A percentile compares a stretch with the other conserved stretches of the same genome.
These are phyloP conservation scores for Petrocephalus microphthalmus DNA, from an alignment of 2,113 vertebrate species.

Conservation along the genomic window DNA sequence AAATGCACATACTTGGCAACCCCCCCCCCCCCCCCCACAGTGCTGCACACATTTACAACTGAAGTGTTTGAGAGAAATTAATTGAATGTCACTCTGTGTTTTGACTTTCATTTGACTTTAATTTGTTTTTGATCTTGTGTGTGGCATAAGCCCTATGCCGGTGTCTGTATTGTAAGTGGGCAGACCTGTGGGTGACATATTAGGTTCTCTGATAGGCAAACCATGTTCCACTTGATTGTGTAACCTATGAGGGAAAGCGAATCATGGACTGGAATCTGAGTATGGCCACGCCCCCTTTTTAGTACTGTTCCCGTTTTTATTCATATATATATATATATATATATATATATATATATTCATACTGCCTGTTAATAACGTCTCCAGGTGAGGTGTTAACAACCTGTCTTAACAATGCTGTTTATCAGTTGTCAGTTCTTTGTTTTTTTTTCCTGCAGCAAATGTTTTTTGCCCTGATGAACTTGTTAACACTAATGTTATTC, in stretches of 20 bases:
- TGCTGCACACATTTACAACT: constrained; percentile 34
- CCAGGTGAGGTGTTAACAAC: constrained; percentile 36
- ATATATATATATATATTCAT: constrained; percentile 30
- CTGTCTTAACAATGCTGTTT: constrained; percentile 33
- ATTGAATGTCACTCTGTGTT: constrained; percentile 78
- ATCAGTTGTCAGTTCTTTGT: constrained; percentile 14
- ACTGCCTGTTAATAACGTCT: constrained; percentile 39
- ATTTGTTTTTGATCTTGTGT: constrained; percentile 43
- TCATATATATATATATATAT: constrained; percentile 23
- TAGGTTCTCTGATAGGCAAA: constrained; percentile 33
- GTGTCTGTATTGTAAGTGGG: constrained; percentile 26
- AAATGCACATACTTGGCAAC: constrained; percentile 53
- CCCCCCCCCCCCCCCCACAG: constrained; percentile 43
- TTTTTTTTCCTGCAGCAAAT: constrained; percentile 32
- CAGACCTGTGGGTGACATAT: constrained; percentile 28
- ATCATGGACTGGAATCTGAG: constrained; percentile 24
- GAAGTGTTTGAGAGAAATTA: constrained; percentile 70
- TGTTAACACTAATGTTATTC: constrained; percentile 83
- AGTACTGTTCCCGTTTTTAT: constrained; percentile 29
- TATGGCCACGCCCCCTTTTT: constrained; percentile 34
- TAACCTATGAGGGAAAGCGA: constrained; percentile 24
- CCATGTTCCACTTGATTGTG: constrained; percentile 35
- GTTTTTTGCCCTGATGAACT: constrained; percentile 80
- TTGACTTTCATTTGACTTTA: constrained; percentile 71
- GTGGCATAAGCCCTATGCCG: constrained; percentile 25